Evolutionary conservation across 2,113 vertebrate species (phyloP).

Genomic region (Poecilia latipinna): DNA sequence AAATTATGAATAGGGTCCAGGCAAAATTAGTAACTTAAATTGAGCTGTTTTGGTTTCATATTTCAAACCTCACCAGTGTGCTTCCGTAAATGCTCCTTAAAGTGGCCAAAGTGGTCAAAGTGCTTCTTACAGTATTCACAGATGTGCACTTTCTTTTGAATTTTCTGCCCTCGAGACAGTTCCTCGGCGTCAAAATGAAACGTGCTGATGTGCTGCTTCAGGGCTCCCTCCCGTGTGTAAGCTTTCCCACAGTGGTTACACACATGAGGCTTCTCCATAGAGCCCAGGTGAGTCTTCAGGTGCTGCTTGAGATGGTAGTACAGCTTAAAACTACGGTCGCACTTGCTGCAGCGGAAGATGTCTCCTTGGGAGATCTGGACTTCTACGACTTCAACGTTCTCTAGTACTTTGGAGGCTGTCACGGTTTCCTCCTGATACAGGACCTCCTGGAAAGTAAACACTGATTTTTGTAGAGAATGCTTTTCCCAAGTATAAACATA

Average conservation of each 20-base stretch:
- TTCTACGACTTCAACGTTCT: conserved; percentile 95
- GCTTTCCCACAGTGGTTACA: conserved; percentile 94
- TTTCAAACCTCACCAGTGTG: conserved; percentile 85
- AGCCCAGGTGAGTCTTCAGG: conserved; percentile 88
- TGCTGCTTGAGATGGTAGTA: conserved; percentile 99
- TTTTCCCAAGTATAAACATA: background rate
- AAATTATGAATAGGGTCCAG: no score
- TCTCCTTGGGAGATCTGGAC: conserved; percentile 97
- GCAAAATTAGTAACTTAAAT: background rate
- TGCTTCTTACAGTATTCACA: conserved; percentile 97
- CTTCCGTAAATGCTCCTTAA: conserved; percentile 97
- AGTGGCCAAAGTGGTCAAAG: conserved; percentile 98
- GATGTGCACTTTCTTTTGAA: conserved; percentile 93
- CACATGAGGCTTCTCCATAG: conserved; percentile 85
- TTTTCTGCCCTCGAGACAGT: conserved; percentile 86
- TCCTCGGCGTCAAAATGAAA: conserved; percentile 92
- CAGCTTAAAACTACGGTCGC: conserved; percentile 94
- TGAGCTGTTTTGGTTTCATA: background rate
- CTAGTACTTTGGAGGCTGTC: conserved; percentile 89
- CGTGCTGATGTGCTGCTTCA: conserved; percentile 93
- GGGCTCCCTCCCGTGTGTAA: conserved; percentile 94
- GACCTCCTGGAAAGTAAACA: conserved; percentile 53
- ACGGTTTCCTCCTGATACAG: conserved; percentile 87
- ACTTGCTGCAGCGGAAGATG: conserved; percentile 95
- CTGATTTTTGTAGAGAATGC: background rate